Evolutionary conservation across 2,888 invertebrate species (phyloP), one percentile per base, ranked within the genome.

Genomic region (Fragum sueziense): DNA sequence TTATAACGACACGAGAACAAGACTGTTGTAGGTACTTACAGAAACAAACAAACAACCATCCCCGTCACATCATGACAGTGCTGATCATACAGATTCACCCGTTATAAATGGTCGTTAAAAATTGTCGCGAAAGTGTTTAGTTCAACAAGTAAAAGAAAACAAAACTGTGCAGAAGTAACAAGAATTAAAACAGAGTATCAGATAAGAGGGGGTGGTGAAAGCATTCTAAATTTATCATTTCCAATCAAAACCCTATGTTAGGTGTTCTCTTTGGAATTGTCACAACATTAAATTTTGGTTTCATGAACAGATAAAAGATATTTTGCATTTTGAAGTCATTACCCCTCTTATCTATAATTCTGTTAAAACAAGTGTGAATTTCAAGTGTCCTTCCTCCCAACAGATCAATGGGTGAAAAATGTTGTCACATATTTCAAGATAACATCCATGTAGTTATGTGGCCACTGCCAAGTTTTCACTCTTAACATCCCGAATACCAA

Each of bases 51-150:
- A 37, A 71, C 69, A 78, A 69, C 74, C 62, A 81, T 81, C 75
- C 80, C 70, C 57, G 41, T 83, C 83, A 83, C 83, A 80, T 83
- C 83, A 83, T 83, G 83, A 83, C 83, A 83, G 83, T 83, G 80
- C 80, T 75, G 81, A 77, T 71, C 7, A 54, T 1, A 31, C 61
- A 47, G n/a, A n/a, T 47, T 47, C 17, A 14, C 47, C 47, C 47
- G 47, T 9, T 47, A 9, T n/a, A n/a, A n/a, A n/a, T n/a, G 11
- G 17, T 61, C 33, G 31, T 33, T 6, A 4, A 61, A 65, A 41
- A 65, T 22, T 65, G 20, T 22, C 65, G 65, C 37, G 41, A 41
- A 22, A 65, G 22, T 41, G 27, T 65, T 65, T 34, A 65, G 65
- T 65, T 41, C 22, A 22, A 65, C 65, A 65, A 22, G n/a, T n/a